A percentile compares a stretch with the other conserved stretches of the same genome.
Conservation (phyloP, 2,888 invertebrate genomes). For the Pollenia griseotomentosa region DNA sequence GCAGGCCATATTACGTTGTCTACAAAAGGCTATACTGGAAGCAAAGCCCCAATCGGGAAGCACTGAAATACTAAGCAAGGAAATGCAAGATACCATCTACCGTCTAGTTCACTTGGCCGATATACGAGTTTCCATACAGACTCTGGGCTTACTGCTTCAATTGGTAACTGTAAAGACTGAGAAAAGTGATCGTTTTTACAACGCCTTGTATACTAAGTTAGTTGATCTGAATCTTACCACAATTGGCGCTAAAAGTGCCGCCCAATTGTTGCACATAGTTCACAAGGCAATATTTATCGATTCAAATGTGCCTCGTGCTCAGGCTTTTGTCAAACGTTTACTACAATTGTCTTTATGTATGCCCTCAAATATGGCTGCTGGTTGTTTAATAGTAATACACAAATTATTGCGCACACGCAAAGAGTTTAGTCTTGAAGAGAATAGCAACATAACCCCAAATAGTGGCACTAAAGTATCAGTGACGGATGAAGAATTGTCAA, state of each 20-base stretch:
- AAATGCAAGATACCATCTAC: conserved; percentile 89
- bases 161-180: conserved; percentile 80
- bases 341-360: conserved; percentile 89
- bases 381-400: conserved; percentile 88
- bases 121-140: conserved; percentile 88
- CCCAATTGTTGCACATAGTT: conserved; percentile 93
- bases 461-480: conserved; percentile 55
- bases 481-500: conserved; percentile 78
- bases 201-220: conserved; percentile 94
- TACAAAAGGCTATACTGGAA: conserved; percentile 88
- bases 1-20: conserved; percentile 92
- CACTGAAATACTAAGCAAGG: conserved; percentile 81
- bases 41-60: conserved; percentile 80
- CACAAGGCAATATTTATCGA: conserved; percentile 94
- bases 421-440: conserved; percentile 79
- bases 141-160: conserved; percentile 82
- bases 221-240: conserved; percentile 89
- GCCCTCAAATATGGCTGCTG: conserved; percentile 92
- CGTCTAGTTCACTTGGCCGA: conserved; percentile 92
- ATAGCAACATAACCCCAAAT: background rate
- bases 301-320: conserved; percentile 88
- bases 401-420: conserved; percentile 87
- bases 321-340: conserved; percentile 94
- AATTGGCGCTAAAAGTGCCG: conserved; percentile 86
- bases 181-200: conserved; percentile 88